These are phyloP conservation scores for Lontra canadensis DNA, from an alignment of 2,113 vertebrate species.

Conservation along the genomic window DNA sequence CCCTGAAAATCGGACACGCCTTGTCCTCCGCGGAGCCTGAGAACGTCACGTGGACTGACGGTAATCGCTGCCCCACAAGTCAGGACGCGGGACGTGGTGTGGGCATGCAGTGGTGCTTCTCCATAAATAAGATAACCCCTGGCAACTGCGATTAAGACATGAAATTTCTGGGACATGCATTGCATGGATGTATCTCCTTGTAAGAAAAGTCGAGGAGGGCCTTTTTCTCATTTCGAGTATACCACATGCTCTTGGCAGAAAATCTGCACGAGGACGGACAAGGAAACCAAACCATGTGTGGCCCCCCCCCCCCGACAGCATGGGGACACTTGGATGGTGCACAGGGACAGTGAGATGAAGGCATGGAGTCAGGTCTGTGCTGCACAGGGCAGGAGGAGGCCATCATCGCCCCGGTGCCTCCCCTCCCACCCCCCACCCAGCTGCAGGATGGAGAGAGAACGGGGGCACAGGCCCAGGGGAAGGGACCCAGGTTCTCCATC, in stretches of 20 bases:
- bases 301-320: neutral
- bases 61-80: neutral
- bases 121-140: fast-evolving
- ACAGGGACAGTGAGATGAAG: neutral
- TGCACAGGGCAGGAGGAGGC: no score
- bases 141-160: neutral
- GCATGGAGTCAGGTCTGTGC: neutral
- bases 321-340: neutral
- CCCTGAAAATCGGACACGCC: fast-evolving
- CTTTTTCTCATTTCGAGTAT: neutral
- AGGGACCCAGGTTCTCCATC: neutral
- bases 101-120: neutral
- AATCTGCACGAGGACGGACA: neutral
- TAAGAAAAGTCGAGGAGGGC: neutral
- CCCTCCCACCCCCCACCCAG: neutral
- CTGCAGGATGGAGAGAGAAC: fast-evolving
- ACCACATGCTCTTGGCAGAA: neutral
- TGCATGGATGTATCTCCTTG: neutral
- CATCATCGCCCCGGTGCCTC: fast-evolving
- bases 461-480: neutral
- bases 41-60: neutral
- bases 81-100: fast-evolving
- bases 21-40: neutral
- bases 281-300: neutral
- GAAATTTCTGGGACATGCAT: neutral